Conservation (phyloP, 2,797 vertebrate genomes). For the Lophius americanus region DNA sequence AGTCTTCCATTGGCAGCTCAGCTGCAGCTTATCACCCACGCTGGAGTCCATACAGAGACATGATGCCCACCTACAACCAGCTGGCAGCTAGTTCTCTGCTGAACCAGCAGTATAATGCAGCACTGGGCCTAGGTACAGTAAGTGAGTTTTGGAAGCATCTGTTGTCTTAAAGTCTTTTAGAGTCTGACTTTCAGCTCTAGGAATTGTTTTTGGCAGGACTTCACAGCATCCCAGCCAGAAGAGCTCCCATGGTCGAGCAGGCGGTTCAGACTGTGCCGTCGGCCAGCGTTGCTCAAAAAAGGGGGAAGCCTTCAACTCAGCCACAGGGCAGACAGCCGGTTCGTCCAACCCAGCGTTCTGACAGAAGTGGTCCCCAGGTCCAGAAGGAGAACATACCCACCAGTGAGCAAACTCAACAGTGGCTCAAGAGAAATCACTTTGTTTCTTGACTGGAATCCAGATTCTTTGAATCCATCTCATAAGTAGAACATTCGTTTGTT, state of each 20-base stretch:
- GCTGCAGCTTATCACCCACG: constrained; percentile 87
- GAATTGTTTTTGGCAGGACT: constrained; percentile 70
- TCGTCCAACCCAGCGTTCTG: constrained; percentile 66
- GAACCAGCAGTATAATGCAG: constrained; percentile 94
- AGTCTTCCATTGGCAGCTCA: constrained; percentile 70
- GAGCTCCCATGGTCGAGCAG: constrained; percentile 96
- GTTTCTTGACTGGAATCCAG: too few species aligned
- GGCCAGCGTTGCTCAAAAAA: constrained; percentile 80
- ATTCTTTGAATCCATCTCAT: neutral
- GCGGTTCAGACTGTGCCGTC: constrained; percentile 93
- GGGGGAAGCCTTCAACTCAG: constrained; percentile 53
- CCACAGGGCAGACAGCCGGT: constrained; percentile 72
- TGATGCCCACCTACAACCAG: constrained; percentile 92
- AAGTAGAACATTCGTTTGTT: neutral
- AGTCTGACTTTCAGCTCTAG: neutral
- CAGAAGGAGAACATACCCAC: constrained; percentile 66
- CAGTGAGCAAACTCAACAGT: constrained; percentile 46
- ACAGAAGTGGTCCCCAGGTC: constrained; percentile 69
- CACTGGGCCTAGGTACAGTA: constrained; percentile 90
- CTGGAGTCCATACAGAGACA: constrained; percentile 91
- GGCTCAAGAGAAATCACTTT: neutral
- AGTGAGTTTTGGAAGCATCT: neutral
- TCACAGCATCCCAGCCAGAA: constrained; percentile 84
- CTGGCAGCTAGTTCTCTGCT: constrained; percentile 92
- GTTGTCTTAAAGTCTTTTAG: neutral